These are phyloP conservation scores for Neopipo cinnamomea DNA, from an alignment of 2,113 vertebrate genomes.

Conservation along the genomic window DNA sequence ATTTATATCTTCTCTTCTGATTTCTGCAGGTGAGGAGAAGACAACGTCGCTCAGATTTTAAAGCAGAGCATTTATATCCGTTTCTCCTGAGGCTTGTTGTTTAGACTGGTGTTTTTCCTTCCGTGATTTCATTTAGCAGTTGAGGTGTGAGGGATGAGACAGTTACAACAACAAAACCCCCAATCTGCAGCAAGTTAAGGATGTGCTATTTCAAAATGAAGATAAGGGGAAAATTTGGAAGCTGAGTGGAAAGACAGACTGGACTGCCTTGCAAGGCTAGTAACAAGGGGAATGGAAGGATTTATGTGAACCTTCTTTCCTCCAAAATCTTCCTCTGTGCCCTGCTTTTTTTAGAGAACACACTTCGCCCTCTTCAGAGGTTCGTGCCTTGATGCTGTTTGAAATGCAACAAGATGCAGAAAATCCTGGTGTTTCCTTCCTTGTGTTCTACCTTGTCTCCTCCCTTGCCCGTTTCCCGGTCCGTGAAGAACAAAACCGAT, in stretches of 20 bases:
- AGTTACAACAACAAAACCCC: background rate
- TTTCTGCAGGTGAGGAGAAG: constrained; percentile 86
- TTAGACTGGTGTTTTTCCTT: background rate
- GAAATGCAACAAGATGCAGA: background rate
- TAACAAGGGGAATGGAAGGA: background rate
- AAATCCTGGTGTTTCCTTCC: background rate
- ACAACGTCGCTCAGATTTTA: background rate
- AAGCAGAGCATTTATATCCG: accelerated
- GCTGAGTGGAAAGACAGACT: background rate
- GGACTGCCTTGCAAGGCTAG: background rate
- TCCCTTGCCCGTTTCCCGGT: background rate
- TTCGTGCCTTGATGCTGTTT: background rate
- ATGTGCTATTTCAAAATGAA: background rate
- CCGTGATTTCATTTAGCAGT: background rate
- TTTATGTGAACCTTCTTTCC: background rate
- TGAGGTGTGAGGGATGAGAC: background rate
- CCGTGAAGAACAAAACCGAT: background rate
- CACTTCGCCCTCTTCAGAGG: background rate
- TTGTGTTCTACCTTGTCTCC: background rate
- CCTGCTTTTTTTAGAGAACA: background rate
- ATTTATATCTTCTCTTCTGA: constrained; percentile 93
- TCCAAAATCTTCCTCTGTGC: background rate
- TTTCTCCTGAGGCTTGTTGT: background rate
- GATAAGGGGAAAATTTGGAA: background rate
- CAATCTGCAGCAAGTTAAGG: background rate